Evolutionary conservation across 2,113 vertebrate species (phyloP).

Genomic region (Todiramphus saurophagus): DNA sequence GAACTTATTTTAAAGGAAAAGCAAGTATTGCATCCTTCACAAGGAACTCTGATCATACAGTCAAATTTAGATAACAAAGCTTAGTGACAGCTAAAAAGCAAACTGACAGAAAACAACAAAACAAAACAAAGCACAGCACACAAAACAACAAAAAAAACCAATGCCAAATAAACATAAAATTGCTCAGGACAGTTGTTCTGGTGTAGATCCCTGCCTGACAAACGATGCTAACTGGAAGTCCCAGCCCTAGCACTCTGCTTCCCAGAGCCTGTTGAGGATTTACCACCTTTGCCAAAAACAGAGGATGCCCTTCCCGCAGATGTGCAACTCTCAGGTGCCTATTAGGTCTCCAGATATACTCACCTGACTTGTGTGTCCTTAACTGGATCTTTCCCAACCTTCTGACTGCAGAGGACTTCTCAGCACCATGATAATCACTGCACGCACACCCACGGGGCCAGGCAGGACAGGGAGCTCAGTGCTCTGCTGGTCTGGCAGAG

Average conservation of each 20-base stretch:
- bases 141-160: too few species aligned
- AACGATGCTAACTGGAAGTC: background rate
- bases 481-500: background rate
- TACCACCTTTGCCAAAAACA: rapidly evolving
- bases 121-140: background rate
- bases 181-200: background rate
- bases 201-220: background rate
- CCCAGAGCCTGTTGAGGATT: background rate
- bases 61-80: background rate
- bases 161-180: too few species aligned
- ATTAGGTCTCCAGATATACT: rapidly evolving
- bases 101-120: background rate
- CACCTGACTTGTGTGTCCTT: background rate
- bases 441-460: background rate
- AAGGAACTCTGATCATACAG: background rate
- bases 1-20: background rate
- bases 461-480: background rate
- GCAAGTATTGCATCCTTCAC: background rate
- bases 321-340: too few species aligned
- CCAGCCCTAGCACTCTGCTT: background rate
- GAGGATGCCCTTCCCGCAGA: background rate
- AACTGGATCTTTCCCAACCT: rapidly evolving
- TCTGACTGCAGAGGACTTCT: rapidly evolving
- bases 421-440: rapidly evolving
- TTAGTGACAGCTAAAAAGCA: background rate